These are phyloP conservation scores for Lycorma delicatula DNA, from an alignment of 1,140 invertebrate species.

Conservation along the genomic window DNA sequence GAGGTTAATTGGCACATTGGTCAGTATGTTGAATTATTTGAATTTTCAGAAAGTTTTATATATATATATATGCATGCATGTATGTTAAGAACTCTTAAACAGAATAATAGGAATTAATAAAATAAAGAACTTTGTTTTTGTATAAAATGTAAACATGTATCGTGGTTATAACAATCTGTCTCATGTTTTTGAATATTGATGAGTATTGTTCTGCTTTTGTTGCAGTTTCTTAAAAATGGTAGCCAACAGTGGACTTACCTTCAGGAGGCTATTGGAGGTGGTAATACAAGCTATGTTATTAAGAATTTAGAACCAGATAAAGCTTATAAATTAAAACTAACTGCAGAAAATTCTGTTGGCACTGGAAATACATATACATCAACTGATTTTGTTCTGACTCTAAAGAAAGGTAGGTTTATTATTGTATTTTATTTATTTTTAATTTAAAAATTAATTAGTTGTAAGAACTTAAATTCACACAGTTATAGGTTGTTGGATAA, in stretches of 20 bases:
- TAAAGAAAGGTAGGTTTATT: slow-evolving; percentile 42
- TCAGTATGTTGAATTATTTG: too few species aligned
- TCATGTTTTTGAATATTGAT: too few species aligned
- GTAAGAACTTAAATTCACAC: neutral
- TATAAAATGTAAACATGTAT: too few species aligned
- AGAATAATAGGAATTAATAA: too few species aligned
- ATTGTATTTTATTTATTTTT: slow-evolving; percentile 8
- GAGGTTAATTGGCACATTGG: too few species aligned
- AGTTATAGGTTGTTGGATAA: neutral
- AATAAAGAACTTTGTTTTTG: too few species aligned
- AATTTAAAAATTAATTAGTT: slow-evolving; percentile 4
- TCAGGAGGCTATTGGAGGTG: slow-evolving; percentile 43
- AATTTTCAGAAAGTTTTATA: too few species aligned
- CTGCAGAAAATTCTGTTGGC: slow-evolving; percentile 46
- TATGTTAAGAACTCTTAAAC: too few species aligned
- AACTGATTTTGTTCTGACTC: slow-evolving; percentile 46
- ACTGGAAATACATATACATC: slow-evolving; percentile 40
- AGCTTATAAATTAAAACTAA: slow-evolving; percentile 48
- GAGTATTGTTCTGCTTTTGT: slow-evolving; percentile 10
- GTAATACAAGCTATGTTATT: slow-evolving; percentile 53
- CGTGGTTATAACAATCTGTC: too few species aligned
- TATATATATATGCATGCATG: too few species aligned
- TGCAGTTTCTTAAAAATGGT: slow-evolving; percentile 45
- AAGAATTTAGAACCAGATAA: slow-evolving; percentile 50
- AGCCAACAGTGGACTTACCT: slow-evolving; percentile 45